Percentiles rank a stretch among this genome's conserved stretches.
phyloP scores from a whole-genome alignment of 2,888 invertebrate species.

The Athripsodes cinereus region DNA sequence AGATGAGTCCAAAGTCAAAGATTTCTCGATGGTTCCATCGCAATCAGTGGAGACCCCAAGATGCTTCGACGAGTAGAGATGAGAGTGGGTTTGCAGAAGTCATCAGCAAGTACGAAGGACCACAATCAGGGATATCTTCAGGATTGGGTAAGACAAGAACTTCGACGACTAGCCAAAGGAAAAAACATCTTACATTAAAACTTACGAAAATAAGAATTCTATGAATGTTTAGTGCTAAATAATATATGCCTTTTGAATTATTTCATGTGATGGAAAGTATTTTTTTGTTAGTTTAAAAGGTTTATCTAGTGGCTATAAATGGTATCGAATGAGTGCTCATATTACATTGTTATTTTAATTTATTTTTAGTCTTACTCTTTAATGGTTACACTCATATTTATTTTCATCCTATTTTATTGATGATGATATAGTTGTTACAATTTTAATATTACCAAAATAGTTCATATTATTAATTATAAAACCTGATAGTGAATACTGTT shows the following conservation, averaged over 20 bases:
- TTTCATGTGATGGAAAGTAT: no score
- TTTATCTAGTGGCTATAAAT: neutral
- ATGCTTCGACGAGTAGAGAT: conserved; percentile 59
- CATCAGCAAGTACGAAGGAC: conserved; percentile 53
- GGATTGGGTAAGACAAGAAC: conserved; percentile 6
- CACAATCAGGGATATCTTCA: conserved; percentile 32
- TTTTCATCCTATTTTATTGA: no score
- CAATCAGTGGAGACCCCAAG: conserved; percentile 39
- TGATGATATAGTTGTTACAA: no score
- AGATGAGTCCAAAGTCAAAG: conserved; percentile 54
- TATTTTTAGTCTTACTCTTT: no score
- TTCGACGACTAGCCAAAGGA: neutral
- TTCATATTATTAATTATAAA: no score
- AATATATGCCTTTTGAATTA: no score
- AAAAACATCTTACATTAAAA: conserved; percentile 2
- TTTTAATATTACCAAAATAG: no score
- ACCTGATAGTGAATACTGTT: no score
- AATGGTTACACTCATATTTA: no score
- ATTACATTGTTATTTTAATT: neutral
- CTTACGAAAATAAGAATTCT: conserved; percentile 12
- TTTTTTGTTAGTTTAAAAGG: neutral
- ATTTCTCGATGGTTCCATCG: conserved; percentile 78
- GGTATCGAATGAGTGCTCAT: neutral
- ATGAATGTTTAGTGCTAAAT: neutral
- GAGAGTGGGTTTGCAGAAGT: conserved; percentile 60